A percentile compares a stretch with the other conserved stretches of the same genome.
Conservation (phyloP, 2,888 invertebrate genomes). For the Drosophila sordidula region DNA sequence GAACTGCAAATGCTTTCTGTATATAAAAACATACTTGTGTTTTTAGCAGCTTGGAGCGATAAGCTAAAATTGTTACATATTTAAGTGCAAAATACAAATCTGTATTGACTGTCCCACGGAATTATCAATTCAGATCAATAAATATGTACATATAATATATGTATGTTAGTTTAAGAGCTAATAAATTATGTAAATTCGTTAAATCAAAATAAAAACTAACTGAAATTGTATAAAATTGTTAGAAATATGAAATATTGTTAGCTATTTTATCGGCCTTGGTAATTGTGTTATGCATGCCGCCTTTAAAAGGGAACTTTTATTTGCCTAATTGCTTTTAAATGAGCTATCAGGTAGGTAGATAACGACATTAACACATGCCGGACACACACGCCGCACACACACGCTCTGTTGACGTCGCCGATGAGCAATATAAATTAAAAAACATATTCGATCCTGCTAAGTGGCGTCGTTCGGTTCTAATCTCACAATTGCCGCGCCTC, state of each 20-base stretch:
- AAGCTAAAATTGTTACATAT: slow-evolving; percentile 16
- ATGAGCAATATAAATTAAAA: slow-evolving; percentile 3
- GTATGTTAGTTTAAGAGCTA: slow-evolving; percentile 9
- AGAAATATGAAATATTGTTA: background rate
- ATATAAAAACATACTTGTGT: slow-evolving; percentile 3
- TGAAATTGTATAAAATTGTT: no score
- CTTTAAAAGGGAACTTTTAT: background rate
- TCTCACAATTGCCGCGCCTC: slow-evolving; percentile 22
- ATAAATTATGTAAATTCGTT: slow-evolving; percentile 22
- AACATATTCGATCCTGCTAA: slow-evolving; percentile 20
- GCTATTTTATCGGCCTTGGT: background rate
- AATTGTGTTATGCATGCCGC: background rate
- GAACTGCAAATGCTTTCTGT: background rate
- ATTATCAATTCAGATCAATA: slow-evolving; percentile 1
- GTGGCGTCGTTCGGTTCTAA: slow-evolving; percentile 13
- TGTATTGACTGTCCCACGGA: background rate
- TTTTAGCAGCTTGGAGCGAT: slow-evolving; percentile 15
- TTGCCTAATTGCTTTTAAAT: slow-evolving; percentile 20
- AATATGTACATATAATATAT: background rate
- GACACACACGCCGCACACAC: background rate
- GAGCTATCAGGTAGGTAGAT: slow-evolving; percentile 3
- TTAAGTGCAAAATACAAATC: slow-evolving; percentile 3
- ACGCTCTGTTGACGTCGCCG: background rate
- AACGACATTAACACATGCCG: slow-evolving; percentile 1
- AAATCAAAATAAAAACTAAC: background rate